Base-by-base conservation (phyloP, 1,140 invertebrate genomes). In the Carcinoscorpius rotundicauda region DNA sequence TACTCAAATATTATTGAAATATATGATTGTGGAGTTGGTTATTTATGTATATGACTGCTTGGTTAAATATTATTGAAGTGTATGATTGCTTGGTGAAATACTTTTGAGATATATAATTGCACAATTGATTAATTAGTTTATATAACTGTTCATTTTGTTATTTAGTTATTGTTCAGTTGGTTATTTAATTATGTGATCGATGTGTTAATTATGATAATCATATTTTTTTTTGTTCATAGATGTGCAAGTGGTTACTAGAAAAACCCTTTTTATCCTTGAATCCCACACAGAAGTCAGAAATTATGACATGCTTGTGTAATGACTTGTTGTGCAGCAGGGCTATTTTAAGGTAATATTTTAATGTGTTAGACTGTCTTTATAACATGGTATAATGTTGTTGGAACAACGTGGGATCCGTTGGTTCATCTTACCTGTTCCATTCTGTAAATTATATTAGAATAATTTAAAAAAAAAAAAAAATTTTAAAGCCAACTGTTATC, bases 271-370 rank as follows among this genome's bases (percentile, higher is more conserved):
- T 93, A 62, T 85, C 92, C 0, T 78, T 96, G 4, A 91, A 87
- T 77, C 84, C 91, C 5, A 89, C 87, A 3, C 83, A 87, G 63
- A 97, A 97, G 75, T 86, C 89, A 0, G 84, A 87, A 66, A 90
- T 96, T 74, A 77, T 97, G 51, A 88, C 87, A 4, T 93, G 90
- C 77, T 81, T 97, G 3, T 96, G 93, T 78, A 92, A 97, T 79
- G 93, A 97, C 78, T 80, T 97, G 70, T 79, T 96, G 59, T 90
- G 93, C 77, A 94, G 93, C 75, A 93, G 93, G 79, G 84, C 88
- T 56, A 86, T 96, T 68, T 81, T 90, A 5, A 68, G 64, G 67
- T 68, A 65, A 29, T 5, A 49, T 61, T 52, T 11, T 11, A 10
- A 58, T 2, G 1, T 58, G 48, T 48, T 11, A 29, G 48, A 58